Evolutionary conservation across 2,113 vertebrate species (phyloP).

Genomic region (Laticauda colubrina): DNA sequence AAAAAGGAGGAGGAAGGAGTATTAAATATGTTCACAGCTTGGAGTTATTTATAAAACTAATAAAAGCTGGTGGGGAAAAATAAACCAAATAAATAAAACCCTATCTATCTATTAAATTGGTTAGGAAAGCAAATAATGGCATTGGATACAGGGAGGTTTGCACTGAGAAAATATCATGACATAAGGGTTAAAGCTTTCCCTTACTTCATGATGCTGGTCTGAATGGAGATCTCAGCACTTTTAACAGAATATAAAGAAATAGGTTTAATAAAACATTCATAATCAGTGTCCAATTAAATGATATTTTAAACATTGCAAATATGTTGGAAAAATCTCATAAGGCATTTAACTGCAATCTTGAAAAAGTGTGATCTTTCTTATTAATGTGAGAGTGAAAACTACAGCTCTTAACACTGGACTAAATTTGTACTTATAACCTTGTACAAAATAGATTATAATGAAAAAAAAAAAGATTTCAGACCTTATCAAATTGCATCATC

Average conservation of each 20-base stretch:
- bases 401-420: background rate
- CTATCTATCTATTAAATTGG: background rate
- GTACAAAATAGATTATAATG: background rate
- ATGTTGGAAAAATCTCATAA: background rate
- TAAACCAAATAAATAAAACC: background rate
- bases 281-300: background rate
- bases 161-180: background rate
- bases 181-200: background rate
- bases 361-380: slow-evolving; percentile 18
- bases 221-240: background rate
- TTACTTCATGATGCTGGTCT: background rate
- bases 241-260: background rate
- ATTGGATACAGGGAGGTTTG: background rate
- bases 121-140: background rate
- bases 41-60: background rate
- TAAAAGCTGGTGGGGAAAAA: background rate
- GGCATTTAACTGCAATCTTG: background rate
- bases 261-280: background rate
- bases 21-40: background rate
- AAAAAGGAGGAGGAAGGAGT: background rate
- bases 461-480: background rate
- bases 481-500: slow-evolving; percentile 29
- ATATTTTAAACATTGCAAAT: background rate
- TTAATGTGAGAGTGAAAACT: background rate
- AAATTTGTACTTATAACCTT: slow-evolving; percentile 28